Evolutionary conservation across 2,888 invertebrate genomes (phyloP).

Genomic region (Nomada fucata): DNA sequence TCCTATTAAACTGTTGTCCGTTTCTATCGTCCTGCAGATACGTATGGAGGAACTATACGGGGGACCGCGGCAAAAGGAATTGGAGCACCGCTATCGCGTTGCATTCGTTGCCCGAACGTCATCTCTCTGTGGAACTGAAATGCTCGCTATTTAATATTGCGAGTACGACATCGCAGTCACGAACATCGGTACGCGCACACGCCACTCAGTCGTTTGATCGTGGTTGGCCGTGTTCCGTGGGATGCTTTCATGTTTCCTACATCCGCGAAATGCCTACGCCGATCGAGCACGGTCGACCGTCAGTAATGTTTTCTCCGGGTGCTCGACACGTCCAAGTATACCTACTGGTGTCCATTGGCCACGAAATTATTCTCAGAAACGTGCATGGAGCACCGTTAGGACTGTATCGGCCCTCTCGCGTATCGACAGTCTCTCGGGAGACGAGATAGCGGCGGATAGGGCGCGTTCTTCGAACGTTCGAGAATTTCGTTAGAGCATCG

Average conservation of each 20-base stretch:
- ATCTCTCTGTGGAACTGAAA: too few relatives aligned
- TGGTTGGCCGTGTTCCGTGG: too few relatives aligned
- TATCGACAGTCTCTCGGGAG: neutral
- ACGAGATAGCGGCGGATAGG: constrained; percentile 20
- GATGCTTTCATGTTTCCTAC: too few relatives aligned
- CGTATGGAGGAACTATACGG: neutral
- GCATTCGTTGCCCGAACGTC: too few relatives aligned
- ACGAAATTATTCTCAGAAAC: neutral
- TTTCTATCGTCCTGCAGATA: neutral
- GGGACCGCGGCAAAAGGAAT: neutral
- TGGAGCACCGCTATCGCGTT: too few relatives aligned
- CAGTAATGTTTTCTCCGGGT: too few relatives aligned
- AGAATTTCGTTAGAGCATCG: constrained; percentile 19
- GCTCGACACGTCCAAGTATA: neutral
- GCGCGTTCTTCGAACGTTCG: constrained; percentile 36
- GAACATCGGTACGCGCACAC: too few relatives aligned
- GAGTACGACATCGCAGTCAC: too few relatives aligned
- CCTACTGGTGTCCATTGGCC: neutral
- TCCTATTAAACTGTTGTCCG: neutral
- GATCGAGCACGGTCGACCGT: too few relatives aligned
- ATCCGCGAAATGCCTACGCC: too few relatives aligned
- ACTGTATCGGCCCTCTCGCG: neutral
- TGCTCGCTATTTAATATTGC: too few relatives aligned
- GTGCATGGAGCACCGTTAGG: neutral
- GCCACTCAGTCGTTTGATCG: too few relatives aligned